Base-by-base conservation (phyloP, 2,797 vertebrate genomes). In the Naso thynnoides region DNA sequence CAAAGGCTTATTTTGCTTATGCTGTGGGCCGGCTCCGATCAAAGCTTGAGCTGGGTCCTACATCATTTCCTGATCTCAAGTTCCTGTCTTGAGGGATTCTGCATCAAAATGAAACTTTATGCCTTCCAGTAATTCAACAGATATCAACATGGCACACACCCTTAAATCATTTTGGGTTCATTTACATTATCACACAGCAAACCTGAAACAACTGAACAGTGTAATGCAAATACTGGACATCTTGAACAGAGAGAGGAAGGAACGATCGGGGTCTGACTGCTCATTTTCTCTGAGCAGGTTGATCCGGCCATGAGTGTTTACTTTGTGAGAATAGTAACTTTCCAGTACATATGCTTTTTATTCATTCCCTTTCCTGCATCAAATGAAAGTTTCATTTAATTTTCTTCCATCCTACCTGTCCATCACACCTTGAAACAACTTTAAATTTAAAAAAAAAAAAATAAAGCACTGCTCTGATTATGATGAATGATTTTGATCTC, bases 401-500 rank as follows among this genome's bases (percentile, higher is more conserved):
- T 56, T 44, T 24, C 24, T 26, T 52, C 8, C 26, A 62, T 26
- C 21, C 14, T 13, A 44, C 19, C 39, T 42, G 27, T 63, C 63
- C 1, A 59, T 38, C 5, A 10, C 13, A 23, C 38, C 24, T 2
- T 67, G 16, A 49, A 54, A 70, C 19, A 29, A 57, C 15, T 55
- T 24, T 3, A 9, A 49, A 31, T 19, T 9, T 8, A 31, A 24
- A 53, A n/a, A 33, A 13, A 1, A 7, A 26, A 5, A 23, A 54
- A 58, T 24, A 24, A 21, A 62, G 39, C 11, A 10, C 24, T 14
- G 9, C 33, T 13, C 24, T 49, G 56, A 19, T 2, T 9, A 38
- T n/a, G 9, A 57, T 52, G 33, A 2, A 45, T 3, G 11, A 60
- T 48, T 74, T 66, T 52, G 29, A 76, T 74, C 56, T 39, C 33